Conservation (phyloP, 2,113 vertebrate species). For the Ammodytes marinus region DNA sequence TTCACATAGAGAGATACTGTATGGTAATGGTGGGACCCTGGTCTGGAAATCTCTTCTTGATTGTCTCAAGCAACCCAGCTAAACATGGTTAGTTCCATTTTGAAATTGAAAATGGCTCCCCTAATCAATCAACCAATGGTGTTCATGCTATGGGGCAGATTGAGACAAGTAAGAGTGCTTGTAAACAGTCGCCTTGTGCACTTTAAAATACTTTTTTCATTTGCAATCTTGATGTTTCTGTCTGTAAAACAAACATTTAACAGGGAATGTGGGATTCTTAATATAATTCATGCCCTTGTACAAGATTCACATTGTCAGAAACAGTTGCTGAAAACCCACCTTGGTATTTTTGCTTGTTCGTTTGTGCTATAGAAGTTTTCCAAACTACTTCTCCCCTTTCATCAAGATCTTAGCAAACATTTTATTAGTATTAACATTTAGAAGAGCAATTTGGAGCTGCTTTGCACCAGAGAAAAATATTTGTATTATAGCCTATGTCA, state of each 20-base stretch:
- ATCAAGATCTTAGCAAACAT: slow-evolving; percentile 41
- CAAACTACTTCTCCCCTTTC: not conserved
- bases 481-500: not conserved
- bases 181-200: slow-evolving; percentile 71
- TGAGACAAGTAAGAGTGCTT: slow-evolving; percentile 73
- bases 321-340: slow-evolving; percentile 20
- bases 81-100: slow-evolving; percentile 61
- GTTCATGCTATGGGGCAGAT: slow-evolving; percentile 52
- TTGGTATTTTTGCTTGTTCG: not conserved
- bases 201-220: slow-evolving; percentile 33
- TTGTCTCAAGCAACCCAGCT: slow-evolving; percentile 79
- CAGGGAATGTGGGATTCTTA: not conserved
- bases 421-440: no score
- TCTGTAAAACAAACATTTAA: slow-evolving; percentile 43
- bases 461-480: not conserved
- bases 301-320: slow-evolving; percentile 46
- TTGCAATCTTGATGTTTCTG: slow-evolving; percentile 24
- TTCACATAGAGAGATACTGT: slow-evolving; percentile 4
- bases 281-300: not conserved
- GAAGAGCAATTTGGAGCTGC: slow-evolving; percentile 6
- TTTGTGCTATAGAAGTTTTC: slow-evolving; percentile 46
- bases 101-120: slow-evolving; percentile 63
- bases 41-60: slow-evolving; percentile 72
- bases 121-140: slow-evolving; percentile 62
- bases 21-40: slow-evolving; percentile 28